Percentiles rank a stretch among this genome's conserved stretches.
These are phyloP conservation scores for Gymnocephalus cernua DNA, from an alignment of 2,113 vertebrate genomes.

Conservation along the genomic window DNA sequence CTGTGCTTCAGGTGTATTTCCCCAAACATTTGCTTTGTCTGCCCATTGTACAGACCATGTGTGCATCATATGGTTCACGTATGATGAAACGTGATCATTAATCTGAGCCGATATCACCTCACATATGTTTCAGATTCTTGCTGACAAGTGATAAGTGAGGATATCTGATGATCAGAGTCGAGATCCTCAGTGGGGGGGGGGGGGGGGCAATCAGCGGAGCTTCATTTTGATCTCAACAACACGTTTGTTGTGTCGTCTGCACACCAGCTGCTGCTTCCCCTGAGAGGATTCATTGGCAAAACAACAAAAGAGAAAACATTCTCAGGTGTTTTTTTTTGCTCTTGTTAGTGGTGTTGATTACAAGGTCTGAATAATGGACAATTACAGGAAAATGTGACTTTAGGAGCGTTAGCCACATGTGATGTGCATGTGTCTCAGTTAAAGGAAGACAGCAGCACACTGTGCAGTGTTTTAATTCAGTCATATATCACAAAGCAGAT, in stretches of 20 bases:
- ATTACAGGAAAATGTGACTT: conserved; percentile 58
- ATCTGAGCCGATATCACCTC: conserved; percentile 2
- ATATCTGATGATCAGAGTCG: conserved; percentile 22
- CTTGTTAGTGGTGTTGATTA: conserved; percentile 58
- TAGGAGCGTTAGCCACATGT: conserved; percentile 30
- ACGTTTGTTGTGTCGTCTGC: conserved; percentile 59
- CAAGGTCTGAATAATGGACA: conserved; percentile 51
- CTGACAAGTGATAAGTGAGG: conserved; percentile 39
- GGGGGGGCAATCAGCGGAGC: conserved; percentile 28
- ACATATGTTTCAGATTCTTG: neutral
- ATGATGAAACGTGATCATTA: neutral
- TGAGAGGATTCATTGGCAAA: conserved; percentile 49
- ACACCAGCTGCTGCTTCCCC: conserved; percentile 59
- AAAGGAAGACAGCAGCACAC: neutral
- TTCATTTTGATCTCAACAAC: conserved; percentile 33
- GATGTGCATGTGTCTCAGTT: conserved; percentile 57
- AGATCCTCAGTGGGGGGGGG: conserved; percentile 36
- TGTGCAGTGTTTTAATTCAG: conserved; percentile 26
- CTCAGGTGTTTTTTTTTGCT: conserved; percentile 66
- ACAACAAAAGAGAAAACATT: conserved; percentile 62
- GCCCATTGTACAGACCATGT: neutral
- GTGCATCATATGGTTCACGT: conserved; percentile 39
- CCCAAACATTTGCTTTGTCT: neutral
- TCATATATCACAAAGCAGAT: conserved; percentile 24
- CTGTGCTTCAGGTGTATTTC: neutral